These are phyloP conservation scores for Brenthis hecate DNA, from an alignment of 2,888 invertebrate genomes.

Conservation along the genomic window DNA sequence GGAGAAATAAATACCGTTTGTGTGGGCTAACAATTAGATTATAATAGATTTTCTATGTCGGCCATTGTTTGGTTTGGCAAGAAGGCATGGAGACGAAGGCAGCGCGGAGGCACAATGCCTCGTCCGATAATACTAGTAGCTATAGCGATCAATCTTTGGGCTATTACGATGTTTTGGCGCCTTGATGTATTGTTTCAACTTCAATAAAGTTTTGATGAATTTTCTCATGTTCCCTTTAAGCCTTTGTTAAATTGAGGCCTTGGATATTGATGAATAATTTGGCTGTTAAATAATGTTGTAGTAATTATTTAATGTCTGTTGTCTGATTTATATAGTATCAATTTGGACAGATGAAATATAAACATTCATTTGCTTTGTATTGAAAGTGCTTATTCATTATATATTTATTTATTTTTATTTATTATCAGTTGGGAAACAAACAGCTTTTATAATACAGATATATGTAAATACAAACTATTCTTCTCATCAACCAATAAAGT, in stretches of 20 bases:
- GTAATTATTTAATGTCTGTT: conserved; percentile 64
- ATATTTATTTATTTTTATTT: no score
- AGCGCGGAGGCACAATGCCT: conserved; percentile 57
- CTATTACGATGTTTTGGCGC: conserved; percentile 80
- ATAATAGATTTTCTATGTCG: conserved; percentile 54
- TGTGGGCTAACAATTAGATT: conserved; percentile 56
- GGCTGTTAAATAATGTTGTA: conserved; percentile 60
- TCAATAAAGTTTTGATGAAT: conserved; percentile 82
- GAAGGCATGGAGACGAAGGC: conserved; percentile 42
- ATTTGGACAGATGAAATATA: no score
- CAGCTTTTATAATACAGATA: no score
- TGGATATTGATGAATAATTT: conserved; percentile 78
- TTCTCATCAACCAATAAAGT: no score
- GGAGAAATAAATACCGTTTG: conserved; percentile 38
- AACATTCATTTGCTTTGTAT: no score
- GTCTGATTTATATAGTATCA: conserved; percentile 30
- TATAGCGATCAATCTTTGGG: conserved; percentile 76
- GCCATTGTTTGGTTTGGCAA: conserved; percentile 60
- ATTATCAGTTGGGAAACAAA: no score
- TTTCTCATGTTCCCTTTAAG: conserved; percentile 68
- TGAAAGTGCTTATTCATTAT: no score
- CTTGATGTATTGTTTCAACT: conserved; percentile 81
- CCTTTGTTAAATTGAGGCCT: conserved; percentile 73
- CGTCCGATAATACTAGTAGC: conserved; percentile 67
- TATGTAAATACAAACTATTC: no score